Evolutionary conservation across 1,140 invertebrate genomes (phyloP).

Genomic region (Drosophila neocordata): DNA sequence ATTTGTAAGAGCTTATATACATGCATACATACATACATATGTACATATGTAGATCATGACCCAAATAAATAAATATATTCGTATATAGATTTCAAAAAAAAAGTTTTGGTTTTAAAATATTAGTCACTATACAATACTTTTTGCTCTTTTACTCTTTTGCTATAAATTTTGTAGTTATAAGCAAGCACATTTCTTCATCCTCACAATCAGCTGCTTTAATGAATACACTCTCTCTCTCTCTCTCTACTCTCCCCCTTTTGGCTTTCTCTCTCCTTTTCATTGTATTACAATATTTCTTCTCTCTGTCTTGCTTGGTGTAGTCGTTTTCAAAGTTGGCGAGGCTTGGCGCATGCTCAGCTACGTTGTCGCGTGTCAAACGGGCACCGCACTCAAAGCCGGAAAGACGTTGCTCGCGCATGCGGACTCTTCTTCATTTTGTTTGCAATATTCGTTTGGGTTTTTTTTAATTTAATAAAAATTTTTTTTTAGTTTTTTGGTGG

Average conservation of each 20-base stretch:
- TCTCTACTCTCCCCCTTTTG: no score
- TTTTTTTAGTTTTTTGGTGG: constrained; percentile 8
- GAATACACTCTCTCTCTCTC: not conserved
- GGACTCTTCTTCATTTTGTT: not conserved
- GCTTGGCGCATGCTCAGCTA: constrained; percentile 48
- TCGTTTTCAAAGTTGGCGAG: constrained; percentile 1
- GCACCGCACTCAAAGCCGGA: constrained; percentile 64
- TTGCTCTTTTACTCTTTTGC: not conserved
- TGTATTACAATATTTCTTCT: no score
- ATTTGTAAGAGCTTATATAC: no score
- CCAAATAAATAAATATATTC: no score
- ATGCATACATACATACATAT: no score
- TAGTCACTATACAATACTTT: no score
- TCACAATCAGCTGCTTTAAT: not conserved
- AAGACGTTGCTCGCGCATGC: constrained; percentile 65
- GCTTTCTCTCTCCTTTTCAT: not conserved
- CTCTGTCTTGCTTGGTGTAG: not conserved
- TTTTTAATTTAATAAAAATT: no score
- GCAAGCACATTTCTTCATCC: not conserved
- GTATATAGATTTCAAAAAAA: no score
- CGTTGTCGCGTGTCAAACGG: constrained; percentile 74
- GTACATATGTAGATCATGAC: no score
- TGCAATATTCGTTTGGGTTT: not conserved
- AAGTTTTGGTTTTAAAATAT: no score
- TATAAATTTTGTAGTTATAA: not conserved